Evolutionary conservation across 2,888 invertebrate genomes (phyloP), one percentile per base, ranked within the genome.

Genomic region (Onchidella celtica): DNA sequence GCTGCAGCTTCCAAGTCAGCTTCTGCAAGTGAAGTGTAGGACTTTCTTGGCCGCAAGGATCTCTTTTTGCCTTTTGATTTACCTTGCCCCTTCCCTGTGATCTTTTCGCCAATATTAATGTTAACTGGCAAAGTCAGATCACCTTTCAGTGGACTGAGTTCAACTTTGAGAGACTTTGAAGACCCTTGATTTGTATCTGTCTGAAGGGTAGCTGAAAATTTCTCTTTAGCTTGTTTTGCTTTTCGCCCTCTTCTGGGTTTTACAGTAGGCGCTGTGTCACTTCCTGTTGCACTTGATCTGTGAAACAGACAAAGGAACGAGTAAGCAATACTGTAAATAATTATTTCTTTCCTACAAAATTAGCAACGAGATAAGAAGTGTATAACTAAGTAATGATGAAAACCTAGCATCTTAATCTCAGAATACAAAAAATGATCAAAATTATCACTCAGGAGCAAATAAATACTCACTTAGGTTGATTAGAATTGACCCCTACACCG

Each of bases 401-500:
- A n/a, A n/a, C n/a, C n/a, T n/a, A n/a, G n/a, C n/a, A n/a, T n/a
- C n/a, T n/a, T n/a, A n/a, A n/a, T n/a, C n/a, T n/a, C n/a, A n/a
- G n/a, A n/a, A n/a, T n/a, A n/a, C n/a, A n/a, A n/a, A n/a, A n/a
- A n/a, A n/a, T n/a, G n/a, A n/a, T n/a, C n/a, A n/a, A n/a, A n/a
- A n/a, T n/a, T n/a, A n/a, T n/a, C n/a, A n/a, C n/a, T n/a, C n/a
- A n/a, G n/a, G n/a, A n/a, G n/a, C n/a, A n/a, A n/a, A n/a, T n/a
- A n/a, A n/a, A n/a, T n/a, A n/a, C n/a, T n/a, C n/a, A n/a, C n/a
- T n/a, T n/a, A n/a, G n/a, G n/a, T n/a, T n/a, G n/a, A n/a, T n/a
- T n/a, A 76, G 75, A 29, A 72, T 17, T 79, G 59, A 81, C 81
- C 81, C 79, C 73, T 69, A 73, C 80, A 83, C 85, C 77, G 84